These are phyloP conservation scores for Cinclus cinclus DNA, from an alignment of 2,113 vertebrate genomes.

Conservation along the genomic window DNA sequence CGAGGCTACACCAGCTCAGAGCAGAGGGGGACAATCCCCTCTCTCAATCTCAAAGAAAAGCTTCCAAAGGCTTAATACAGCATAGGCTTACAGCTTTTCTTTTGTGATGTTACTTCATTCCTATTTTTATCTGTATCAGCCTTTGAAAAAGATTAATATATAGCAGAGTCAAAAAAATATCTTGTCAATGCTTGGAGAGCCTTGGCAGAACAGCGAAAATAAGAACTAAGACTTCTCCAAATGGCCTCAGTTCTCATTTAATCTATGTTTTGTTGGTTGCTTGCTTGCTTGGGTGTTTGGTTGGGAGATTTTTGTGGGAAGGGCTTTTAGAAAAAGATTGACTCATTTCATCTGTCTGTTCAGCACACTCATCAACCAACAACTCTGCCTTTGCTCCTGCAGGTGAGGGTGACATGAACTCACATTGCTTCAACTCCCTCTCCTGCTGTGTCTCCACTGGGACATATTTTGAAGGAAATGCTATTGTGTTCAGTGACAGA, in stretches of 20 bases:
- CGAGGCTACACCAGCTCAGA: neutral
- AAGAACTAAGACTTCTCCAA: neutral
- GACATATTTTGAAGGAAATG: neutral
- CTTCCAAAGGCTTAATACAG: neutral
- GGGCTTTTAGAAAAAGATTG: neutral
- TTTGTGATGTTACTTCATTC: neutral
- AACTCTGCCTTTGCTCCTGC: neutral
- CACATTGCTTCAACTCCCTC: neutral
- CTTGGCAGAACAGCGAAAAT: neutral
- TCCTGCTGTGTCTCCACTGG: neutral
- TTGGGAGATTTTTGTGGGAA: neutral
- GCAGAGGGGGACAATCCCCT: neutral
- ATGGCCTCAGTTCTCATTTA: neutral
- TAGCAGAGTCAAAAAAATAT: neutral
- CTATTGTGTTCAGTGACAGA: neutral
- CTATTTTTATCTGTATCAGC: neutral
- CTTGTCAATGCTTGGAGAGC: neutral
- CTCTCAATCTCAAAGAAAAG: neutral
- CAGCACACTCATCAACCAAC: neutral
- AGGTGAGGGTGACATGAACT: neutral
- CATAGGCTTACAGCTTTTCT: neutral
- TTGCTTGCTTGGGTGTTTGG: neutral
- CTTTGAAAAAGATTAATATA: neutral
- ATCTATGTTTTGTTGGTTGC: neutral
- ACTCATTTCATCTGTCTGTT: neutral